Evolutionary conservation across 2,888 invertebrate species (phyloP).

Genomic region (Eueremaeus valkanovi): DNA sequence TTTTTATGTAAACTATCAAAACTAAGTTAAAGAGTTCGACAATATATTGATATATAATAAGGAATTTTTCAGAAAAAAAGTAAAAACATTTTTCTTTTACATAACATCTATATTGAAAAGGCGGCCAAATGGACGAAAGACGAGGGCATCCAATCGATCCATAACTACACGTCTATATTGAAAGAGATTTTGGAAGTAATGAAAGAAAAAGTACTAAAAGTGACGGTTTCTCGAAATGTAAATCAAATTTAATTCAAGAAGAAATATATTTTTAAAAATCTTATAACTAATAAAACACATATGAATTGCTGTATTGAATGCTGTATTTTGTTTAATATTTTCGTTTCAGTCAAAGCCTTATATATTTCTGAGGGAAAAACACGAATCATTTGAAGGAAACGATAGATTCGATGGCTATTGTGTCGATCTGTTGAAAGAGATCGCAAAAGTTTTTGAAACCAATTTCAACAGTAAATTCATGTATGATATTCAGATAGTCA

Average conservation of each 20-base stretch:
- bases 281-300: too few relatives aligned
- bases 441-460: slow-evolving; percentile 61
- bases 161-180: slow-evolving; percentile 32
- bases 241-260: neutral
- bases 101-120: too few relatives aligned
- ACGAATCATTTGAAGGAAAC: slow-evolving; percentile 59
- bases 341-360: slow-evolving; percentile 61
- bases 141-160: slow-evolving; percentile 12
- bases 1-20: neutral
- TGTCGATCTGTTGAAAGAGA: slow-evolving; percentile 79
- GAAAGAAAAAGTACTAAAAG: slow-evolving; percentile 37
- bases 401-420: slow-evolving; percentile 84
- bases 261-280: neutral
- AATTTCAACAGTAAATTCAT: slow-evolving; percentile 46
- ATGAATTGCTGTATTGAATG: too few relatives aligned
- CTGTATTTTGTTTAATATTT: neutral
- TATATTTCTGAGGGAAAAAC: slow-evolving; percentile 67
- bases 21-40: neutral
- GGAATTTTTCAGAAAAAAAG: too few relatives aligned
- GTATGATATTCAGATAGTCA: slow-evolving; percentile 58
- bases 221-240: slow-evolving; percentile 2
- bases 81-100: too few relatives aligned
- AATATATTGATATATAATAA: too few relatives aligned
- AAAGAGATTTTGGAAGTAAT: slow-evolving; percentile 23
- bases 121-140: slow-evolving; percentile 33